phyloP scores from a whole-genome alignment of 2,113 vertebrate genomes.

The Hepsetus odoe region DNA sequence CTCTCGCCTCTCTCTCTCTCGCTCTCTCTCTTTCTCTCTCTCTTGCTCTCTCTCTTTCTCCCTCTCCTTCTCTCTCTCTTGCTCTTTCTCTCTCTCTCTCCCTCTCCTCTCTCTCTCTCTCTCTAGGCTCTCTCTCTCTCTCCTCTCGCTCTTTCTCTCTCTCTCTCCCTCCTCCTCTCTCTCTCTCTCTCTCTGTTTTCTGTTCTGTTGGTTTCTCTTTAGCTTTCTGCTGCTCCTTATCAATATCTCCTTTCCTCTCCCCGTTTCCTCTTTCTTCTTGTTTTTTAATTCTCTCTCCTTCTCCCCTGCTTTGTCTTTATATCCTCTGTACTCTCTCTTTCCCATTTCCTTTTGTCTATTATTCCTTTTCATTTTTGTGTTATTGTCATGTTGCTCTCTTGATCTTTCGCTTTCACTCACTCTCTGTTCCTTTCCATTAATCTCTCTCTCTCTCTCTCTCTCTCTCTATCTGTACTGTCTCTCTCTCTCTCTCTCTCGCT shows the following conservation, averaged over 20 bases:
- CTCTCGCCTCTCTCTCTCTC: neutral
- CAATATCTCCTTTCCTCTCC: neutral
- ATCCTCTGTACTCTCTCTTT: too few species aligned
- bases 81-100: neutral
- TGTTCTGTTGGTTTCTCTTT: too few species aligned
- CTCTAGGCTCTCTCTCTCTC: neutral
- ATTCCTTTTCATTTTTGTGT: too few species aligned
- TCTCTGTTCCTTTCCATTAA: neutral
- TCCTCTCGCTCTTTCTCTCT: neutral
- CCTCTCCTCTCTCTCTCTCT: neutral
- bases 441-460: constrained; percentile 8
- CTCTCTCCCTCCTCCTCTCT: neutral
- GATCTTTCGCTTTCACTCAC: constrained; percentile 36
- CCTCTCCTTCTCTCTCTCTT: constrained; percentile 27
- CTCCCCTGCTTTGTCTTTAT: too few species aligned
- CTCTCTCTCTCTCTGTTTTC: neutral
- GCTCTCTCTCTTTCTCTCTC: constrained; percentile 27
- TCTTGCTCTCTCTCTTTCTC: neutral
- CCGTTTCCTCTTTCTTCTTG: neutral
- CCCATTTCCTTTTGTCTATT: too few species aligned
- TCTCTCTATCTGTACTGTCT: neutral
- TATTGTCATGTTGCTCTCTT: too few species aligned
- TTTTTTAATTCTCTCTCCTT: neutral
- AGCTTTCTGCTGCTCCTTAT: neutral
- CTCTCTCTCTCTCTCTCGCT: neutral